Evolutionary conservation across 2,888 invertebrate genomes (phyloP).

Genomic region (Hydrotaea diabolus): DNA sequence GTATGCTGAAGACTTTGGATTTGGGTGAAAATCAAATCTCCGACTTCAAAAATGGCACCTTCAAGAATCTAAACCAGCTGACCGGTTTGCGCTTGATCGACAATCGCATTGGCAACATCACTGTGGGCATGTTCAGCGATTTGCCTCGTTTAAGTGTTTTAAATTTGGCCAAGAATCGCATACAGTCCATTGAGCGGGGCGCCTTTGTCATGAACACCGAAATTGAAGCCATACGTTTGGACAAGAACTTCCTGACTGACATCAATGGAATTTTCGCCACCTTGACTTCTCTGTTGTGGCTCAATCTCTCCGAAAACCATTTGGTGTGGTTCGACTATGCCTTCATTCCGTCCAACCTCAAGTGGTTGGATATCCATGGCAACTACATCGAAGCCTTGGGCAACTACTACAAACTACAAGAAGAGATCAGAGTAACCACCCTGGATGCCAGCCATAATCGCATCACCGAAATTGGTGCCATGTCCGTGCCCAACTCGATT

Average conservation of each 20-base stretch:
- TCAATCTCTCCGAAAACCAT: conserved; percentile 95
- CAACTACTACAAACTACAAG: conserved; percentile 93
- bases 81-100: conserved; percentile 93
- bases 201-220: conserved; percentile 91
- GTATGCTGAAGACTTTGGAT: conserved; percentile 92
- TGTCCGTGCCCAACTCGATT: conserved; percentile 93
- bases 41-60: conserved; percentile 90
- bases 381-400: conserved; percentile 93
- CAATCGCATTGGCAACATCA: conserved; percentile 92
- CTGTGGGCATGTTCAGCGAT: conserved; percentile 93
- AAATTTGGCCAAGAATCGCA: conserved; percentile 94
- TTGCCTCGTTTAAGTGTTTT: conserved; percentile 91
- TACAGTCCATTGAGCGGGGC: conserved; percentile 91
- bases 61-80: conserved; percentile 91
- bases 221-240: conserved; percentile 92
- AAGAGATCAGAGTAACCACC: conserved; percentile 90
- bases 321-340: conserved; percentile 96
- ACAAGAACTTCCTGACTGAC: conserved; percentile 93
- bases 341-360: conserved; percentile 92
- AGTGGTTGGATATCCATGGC: conserved; percentile 94
- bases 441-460: conserved; percentile 95
- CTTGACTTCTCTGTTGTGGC: conserved; percentile 90
- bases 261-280: conserved; percentile 94
- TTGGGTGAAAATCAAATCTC: conserved; percentile 95
- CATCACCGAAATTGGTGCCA: conserved; percentile 90